Base-by-base conservation (phyloP, 2,797 vertebrate genomes). In the Tangara arthus region DNA sequence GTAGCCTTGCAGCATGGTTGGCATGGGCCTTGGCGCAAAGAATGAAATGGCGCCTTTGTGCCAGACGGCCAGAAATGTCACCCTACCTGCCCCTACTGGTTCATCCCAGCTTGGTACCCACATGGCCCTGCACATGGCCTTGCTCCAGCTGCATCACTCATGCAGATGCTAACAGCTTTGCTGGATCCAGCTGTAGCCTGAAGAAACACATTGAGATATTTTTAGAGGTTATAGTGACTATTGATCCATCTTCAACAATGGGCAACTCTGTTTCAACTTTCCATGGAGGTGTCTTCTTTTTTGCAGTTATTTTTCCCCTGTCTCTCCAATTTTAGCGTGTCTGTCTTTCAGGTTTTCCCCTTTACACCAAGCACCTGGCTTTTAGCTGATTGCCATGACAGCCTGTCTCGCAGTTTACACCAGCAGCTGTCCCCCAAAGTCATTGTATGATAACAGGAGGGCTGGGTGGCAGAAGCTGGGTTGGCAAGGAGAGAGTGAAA, bases 21-120 rank as follows among this genome's bases (percentile, higher is more conserved):
- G 73, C 68, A 3, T 34, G n/a, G 76, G 26, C 55, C 42, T 75
- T 44, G 55, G 85, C 3, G 0, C 35, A 44, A 69, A 66, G 73
- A 69, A 52, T 55, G 63, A 93, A 83, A 87, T 21, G 59, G 72
- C 8, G 12, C 49, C 89, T 71, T 80, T 0, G 0, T 64, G 69
- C 70, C 78, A 59, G 80, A 32, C 87, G 87, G 82, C 69, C 73
- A 59, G 66, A 93, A 91, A 76, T 69, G 52, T 95, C 77, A 84
- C 79, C 68, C 82, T 49, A 77, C 24, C 49, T 87, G 60, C 53
- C 68, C 63, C 21, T 21, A 30, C 69, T 4, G 2, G 12, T 32
- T 79, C 4, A 0, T 79, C 77, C 55, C 77, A 82, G 44, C 77
- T 90, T 93, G 94, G 94, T 91, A 71, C 34, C 53, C 76, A 37